Evolutionary conservation across 2,113 vertebrate species (phyloP).

Genomic region (Acanthochromis polyacanthus): DNA sequence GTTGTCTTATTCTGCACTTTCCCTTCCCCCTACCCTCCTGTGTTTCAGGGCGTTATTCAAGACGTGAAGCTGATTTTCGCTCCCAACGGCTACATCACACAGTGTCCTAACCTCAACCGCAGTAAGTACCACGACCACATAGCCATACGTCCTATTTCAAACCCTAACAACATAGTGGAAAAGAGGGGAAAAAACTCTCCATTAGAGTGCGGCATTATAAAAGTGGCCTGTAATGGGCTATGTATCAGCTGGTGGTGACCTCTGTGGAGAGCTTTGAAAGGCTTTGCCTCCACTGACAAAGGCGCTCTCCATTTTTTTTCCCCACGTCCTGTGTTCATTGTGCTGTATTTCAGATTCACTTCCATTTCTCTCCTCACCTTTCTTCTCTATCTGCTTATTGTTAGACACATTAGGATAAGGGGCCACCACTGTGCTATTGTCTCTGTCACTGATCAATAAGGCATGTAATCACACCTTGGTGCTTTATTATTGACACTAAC

Average conservation of each 20-base stretch:
- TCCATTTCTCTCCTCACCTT: neutral
- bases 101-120: conserved; percentile 97
- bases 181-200: neutral
- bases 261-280: conserved; percentile 5
- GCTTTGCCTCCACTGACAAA: neutral
- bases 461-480: conserved; percentile 60
- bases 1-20: neutral
- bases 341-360: conserved; percentile 35
- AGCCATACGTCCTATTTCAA: neutral
- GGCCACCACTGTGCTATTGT: conserved; percentile 42
- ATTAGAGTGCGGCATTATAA: conserved; percentile 16
- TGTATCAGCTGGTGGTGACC: conserved; percentile 20
- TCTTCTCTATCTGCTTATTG: conserved; percentile 52
- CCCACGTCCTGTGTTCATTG: conserved; percentile 33
- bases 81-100: conserved; percentile 93
- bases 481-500: conserved; percentile 64
- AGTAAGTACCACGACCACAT: conserved; percentile 85
- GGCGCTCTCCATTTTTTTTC: neutral
- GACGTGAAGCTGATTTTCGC: conserved; percentile 94
- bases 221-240: conserved; percentile 11
- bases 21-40: neutral
- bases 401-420: conserved; percentile 65
- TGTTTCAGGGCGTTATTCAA: conserved; percentile 92
- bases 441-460: conserved; percentile 72
- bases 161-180: neutral